Percentiles rank a stretch among this genome's conserved stretches.
phyloP scores from a whole-genome alignment of 1,140 invertebrate genomes.

The Zophobas atratus region DNA sequence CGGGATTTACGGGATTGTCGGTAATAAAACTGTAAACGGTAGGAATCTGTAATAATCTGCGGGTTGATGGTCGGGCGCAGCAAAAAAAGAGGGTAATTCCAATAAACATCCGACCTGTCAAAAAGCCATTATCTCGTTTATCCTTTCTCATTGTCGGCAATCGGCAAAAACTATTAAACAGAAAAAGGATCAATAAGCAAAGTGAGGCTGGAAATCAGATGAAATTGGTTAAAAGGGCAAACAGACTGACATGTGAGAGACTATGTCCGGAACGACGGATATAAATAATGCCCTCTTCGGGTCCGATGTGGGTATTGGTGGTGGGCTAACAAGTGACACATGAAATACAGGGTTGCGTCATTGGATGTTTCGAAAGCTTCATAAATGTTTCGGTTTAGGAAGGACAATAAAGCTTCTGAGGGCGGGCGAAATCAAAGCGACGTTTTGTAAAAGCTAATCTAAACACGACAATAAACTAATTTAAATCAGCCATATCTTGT shows the following conservation, averaged over 20 bases:
- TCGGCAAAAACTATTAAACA: constrained; percentile 36
- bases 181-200: constrained; percentile 41
- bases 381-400: constrained; percentile 35
- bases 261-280: constrained; percentile 7
- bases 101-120: constrained; percentile 40
- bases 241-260: constrained; percentile 30
- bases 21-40: constrained; percentile 31
- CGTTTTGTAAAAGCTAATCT: constrained; percentile 25
- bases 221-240: constrained; percentile 30
- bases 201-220: constrained; percentile 32
- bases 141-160: constrained; percentile 37
- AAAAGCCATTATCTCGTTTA: constrained; percentile 42
- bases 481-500: constrained; percentile 36
- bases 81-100: constrained; percentile 21
- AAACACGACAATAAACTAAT: constrained; percentile 38
- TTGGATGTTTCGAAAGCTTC: constrained; percentile 36
- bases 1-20: constrained; percentile 4
- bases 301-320: constrained; percentile 24
- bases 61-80: constrained; percentile 12
- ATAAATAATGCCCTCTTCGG: constrained; percentile 36
- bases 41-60: constrained; percentile 30
- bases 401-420: neutral
- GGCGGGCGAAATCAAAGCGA: constrained; percentile 7
- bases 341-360: constrained; percentile 9
- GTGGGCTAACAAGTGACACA: constrained; percentile 31